Percentiles rank a stretch among this genome's conserved stretches.
These are phyloP conservation scores for Hephaestus fuliginosus DNA, from an alignment of 2,797 vertebrate species.

Conservation along the genomic window DNA sequence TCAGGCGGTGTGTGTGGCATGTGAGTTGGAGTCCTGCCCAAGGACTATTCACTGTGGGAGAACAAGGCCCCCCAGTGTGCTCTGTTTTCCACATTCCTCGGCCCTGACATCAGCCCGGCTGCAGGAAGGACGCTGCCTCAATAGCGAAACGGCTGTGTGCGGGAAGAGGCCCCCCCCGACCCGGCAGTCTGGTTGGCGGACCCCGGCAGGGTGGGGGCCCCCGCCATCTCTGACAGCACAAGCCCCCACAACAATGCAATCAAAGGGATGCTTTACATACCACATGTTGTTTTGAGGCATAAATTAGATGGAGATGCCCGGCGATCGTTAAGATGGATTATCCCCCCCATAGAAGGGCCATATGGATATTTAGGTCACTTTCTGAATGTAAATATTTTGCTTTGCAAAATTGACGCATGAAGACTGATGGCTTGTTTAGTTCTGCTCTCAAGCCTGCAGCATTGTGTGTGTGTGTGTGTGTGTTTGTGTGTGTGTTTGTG, in stretches of 20 bases:
- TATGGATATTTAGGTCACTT: constrained; percentile 82
- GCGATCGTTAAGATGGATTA: constrained; percentile 80
- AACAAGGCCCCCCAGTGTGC: constrained; percentile 83
- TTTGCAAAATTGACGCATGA: constrained; percentile 45
- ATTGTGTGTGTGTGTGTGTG: background rate
- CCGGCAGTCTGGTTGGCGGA: constrained; percentile 72
- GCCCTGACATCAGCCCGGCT: constrained; percentile 79
- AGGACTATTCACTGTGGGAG: constrained; percentile 67
- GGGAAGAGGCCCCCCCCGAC: constrained; percentile 71
- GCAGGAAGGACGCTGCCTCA: constrained; percentile 71
- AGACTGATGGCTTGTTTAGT: constrained; percentile 11
- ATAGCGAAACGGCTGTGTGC: constrained; percentile 60
- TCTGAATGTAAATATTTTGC: constrained; percentile 78
- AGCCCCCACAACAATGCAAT: constrained; percentile 74
- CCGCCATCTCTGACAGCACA: constrained; percentile 52
- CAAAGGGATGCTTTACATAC: constrained; percentile 81
- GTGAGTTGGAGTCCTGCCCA: constrained; percentile 68
- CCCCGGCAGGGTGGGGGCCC: constrained; percentile 34
- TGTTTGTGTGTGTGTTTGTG: too few species aligned
- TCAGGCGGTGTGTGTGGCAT: constrained; percentile 76
- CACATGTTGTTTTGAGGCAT: constrained; percentile 81
- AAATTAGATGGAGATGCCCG: constrained; percentile 69
- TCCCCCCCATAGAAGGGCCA: constrained; percentile 43
- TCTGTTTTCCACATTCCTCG: constrained; percentile 82
- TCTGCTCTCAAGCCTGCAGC: background rate